A percentile compares a stretch with the other conserved stretches of the same genome.
These are phyloP conservation scores for Myotis brandtii DNA, from an alignment of 2,113 vertebrate species.

Conservation along the genomic window DNA sequence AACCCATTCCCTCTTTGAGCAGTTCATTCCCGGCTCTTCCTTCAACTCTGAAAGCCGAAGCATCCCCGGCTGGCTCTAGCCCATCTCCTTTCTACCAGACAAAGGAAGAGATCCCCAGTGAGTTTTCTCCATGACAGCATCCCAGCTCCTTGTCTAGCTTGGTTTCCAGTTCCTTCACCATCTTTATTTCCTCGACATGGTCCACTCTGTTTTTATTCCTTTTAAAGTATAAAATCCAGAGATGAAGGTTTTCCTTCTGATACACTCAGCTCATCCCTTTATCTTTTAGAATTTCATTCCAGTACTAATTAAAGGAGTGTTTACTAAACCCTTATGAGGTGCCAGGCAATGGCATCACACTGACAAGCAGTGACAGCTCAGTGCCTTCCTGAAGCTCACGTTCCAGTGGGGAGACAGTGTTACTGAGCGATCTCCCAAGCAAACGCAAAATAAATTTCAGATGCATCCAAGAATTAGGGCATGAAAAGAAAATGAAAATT, in stretches of 20 bases:
- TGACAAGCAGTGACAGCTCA: neutral
- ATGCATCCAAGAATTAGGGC: neutral
- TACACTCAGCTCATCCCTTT: neutral
- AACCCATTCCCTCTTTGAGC: neutral
- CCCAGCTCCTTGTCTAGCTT: neutral
- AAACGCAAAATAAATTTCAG: neutral
- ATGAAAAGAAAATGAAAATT: neutral
- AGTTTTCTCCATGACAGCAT: neutral
- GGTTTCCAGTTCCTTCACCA: neutral
- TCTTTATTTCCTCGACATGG: neutral
- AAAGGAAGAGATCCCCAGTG: neutral
- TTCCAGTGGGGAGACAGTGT: neutral
- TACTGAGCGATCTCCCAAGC: neutral
- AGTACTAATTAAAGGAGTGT: neutral
- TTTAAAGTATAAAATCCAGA: constrained; percentile 30
- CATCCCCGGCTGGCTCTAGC: accelerated
- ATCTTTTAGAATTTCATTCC: neutral
- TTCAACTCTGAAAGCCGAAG: neutral
- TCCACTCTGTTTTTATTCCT: neutral
- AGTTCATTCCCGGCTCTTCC: neutral
- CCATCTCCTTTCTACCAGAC: neutral
- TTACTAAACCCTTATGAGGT: neutral
- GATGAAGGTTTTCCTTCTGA: neutral
- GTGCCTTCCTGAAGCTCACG: neutral
- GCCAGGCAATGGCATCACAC: neutral